Evolutionary conservation across 2,113 vertebrate genomes (phyloP), one percentile per base, ranked within the genome.

Genomic region (Dryoscopus gambensis): DNA sequence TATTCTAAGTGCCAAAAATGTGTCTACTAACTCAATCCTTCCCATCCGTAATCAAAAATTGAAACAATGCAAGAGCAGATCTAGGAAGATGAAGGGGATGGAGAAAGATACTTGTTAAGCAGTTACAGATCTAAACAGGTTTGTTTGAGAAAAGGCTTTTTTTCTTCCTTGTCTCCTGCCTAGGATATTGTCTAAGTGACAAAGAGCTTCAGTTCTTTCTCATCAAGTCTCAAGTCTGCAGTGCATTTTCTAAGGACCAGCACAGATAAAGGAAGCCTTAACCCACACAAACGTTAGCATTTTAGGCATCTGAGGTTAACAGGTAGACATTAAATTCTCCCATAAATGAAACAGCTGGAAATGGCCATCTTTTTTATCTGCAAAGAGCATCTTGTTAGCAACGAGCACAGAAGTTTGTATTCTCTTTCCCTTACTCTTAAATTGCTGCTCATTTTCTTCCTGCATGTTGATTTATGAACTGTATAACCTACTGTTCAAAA

Each of bases 291-390:
- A 93, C 37, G 35, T 73, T 69, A 84, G 44, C 44, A 21, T 62
- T 95, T 92, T 64, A 15, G 49, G 22, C 30, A 31, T 57, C 75
- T 83, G 79, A 93, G 87, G 68, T 89, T 91, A 85, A 73, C 21
- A 15, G 64, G 63, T 46, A 87, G 86, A 53, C 88, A 50, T 37
- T 91, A 37, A 90, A 71, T 85, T 74, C 63, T 42, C 49, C 57
- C 31, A 31, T 96, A 94, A 93, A 89, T 94, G 75, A 93, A 95
- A 71, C 89, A 93, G 87, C 69, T 83, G 89, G 83, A 89, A 60
- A 77, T 69, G 79, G 87, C 56, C 35, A 39, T 85, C 56, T 63
- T 91, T 96, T 91, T 88, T 76, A 76, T 88, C 92, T 65, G 73
- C 59, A 16, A 30, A 76, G 10, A 92, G 22, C 56, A 62, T 69